Percentiles rank a stretch among this genome's conserved stretches.
Conservation (phyloP, 2,797 vertebrate species). For the Catharus ustulatus region DNA sequence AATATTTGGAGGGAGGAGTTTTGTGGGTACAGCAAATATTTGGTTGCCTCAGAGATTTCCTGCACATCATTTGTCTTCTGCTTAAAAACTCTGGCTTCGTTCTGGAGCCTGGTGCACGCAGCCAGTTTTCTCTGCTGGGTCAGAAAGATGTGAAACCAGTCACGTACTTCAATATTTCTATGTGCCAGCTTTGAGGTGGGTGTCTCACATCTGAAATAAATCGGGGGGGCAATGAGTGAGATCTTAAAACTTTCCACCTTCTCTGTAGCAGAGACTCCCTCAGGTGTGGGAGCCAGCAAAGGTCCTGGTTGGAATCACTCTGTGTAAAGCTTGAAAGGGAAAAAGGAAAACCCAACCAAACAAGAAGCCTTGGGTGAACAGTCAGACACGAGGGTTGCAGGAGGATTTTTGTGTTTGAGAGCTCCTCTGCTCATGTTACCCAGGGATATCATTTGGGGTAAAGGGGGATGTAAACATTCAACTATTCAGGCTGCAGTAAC, state of each 20-base stretch:
- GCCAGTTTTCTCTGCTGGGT: neutral
- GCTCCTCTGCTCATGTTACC: neutral
- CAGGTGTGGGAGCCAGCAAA: neutral
- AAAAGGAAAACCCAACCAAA: neutral
- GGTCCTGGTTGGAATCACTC: neutral
- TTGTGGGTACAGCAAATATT: neutral
- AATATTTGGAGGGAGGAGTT: neutral
- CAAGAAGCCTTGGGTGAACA: neutral
- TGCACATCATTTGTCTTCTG: neutral
- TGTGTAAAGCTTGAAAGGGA: neutral
- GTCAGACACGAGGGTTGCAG: neutral
- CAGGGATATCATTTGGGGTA: neutral
- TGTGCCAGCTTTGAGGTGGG: neutral
- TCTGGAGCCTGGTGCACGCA: neutral
- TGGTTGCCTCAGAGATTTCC: conserved; percentile 11
- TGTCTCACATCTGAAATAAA: neutral
- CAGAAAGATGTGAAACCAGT: neutral
- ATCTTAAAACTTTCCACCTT: neutral
- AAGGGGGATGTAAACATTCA: neutral
- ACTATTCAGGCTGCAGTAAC: neutral
- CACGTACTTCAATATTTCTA: rapidly evolving
- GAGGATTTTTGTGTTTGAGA: neutral
- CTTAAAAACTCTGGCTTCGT: neutral
- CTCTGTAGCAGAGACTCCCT: rapidly evolving
- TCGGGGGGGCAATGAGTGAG: rapidly evolving